Evolutionary conservation across 2,113 vertebrate genomes (phyloP).

Genomic region (Grallaria varia): DNA sequence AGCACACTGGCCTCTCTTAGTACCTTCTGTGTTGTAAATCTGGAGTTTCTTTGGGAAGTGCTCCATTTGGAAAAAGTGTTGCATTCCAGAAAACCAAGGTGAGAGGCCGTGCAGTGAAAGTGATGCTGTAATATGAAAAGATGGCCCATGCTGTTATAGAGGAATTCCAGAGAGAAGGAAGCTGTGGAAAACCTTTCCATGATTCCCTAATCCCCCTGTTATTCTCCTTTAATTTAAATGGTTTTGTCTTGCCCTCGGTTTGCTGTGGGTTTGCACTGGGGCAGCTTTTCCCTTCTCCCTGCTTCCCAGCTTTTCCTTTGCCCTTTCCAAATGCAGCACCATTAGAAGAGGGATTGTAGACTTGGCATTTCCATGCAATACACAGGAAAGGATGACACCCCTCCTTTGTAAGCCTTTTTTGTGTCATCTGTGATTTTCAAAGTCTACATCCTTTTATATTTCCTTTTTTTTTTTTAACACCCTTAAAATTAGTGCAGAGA

Average conservation of each 20-base stretch:
- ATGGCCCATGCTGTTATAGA: fast-evolving
- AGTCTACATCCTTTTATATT: background rate
- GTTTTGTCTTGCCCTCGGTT: background rate
- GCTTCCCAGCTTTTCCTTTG: background rate
- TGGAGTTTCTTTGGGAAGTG: background rate
- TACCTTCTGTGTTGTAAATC: background rate
- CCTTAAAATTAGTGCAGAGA: background rate
- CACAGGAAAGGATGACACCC: background rate
- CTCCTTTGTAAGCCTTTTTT: background rate
- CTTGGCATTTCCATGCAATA: background rate
- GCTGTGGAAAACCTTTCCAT: background rate
- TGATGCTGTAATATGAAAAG: background rate
- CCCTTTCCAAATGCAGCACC: background rate
- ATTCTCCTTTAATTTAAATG: background rate
- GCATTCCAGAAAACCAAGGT: background rate
- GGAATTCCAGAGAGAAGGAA: background rate
- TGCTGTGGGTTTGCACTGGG: background rate
- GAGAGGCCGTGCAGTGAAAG: background rate
- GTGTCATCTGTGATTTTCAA: background rate
- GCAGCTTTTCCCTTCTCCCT: background rate
- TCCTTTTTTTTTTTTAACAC: background rate
- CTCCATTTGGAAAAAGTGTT: background rate
- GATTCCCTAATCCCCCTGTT: background rate
- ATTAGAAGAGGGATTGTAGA: background rate
- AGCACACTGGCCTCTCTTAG: fast-evolving